Conservation (phyloP, 2,113 vertebrate genomes). For the Pycnonotus jocosus region DNA sequence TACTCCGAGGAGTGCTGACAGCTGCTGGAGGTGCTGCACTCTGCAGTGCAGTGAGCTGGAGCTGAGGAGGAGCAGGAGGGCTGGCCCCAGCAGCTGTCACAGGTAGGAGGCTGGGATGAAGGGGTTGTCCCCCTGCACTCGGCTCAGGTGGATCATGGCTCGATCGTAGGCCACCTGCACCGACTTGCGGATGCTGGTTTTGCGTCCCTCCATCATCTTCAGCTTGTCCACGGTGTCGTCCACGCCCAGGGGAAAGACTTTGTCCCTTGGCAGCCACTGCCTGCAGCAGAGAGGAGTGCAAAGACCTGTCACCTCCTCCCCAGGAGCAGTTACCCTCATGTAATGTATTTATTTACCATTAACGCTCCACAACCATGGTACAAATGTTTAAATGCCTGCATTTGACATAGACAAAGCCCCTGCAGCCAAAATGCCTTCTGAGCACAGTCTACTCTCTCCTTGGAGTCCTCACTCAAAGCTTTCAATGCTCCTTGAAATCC, state of each 20-base stretch:
- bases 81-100: conserved; percentile 46
- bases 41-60: not conserved
- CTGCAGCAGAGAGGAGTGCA: conserved; percentile 54
- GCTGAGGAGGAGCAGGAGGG: not conserved
- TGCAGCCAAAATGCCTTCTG: not conserved
- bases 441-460: not conserved
- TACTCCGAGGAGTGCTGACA: not conserved
- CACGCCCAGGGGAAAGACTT: conserved; percentile 86
- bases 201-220: conserved; percentile 94
- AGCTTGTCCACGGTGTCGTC: conserved; percentile 96
- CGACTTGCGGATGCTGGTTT: conserved; percentile 95
- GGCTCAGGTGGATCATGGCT: conserved; percentile 92
- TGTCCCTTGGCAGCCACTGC: conserved; percentile 96
- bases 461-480: not conserved
- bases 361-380: fast-evolving
- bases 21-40: not conserved
- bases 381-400: not conserved
- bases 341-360: not conserved
- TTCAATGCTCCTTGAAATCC: not conserved
- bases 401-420: not conserved
- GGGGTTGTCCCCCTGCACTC: conserved; percentile 84
- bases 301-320: not conserved
- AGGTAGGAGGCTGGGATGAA: conserved; percentile 85
- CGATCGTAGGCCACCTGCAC: conserved; percentile 97
- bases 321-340: fast-evolving